These are phyloP conservation scores for Caenorhabditis imperialis DNA, from an alignment of 2,888 invertebrate genomes.

Conservation along the genomic window DNA sequence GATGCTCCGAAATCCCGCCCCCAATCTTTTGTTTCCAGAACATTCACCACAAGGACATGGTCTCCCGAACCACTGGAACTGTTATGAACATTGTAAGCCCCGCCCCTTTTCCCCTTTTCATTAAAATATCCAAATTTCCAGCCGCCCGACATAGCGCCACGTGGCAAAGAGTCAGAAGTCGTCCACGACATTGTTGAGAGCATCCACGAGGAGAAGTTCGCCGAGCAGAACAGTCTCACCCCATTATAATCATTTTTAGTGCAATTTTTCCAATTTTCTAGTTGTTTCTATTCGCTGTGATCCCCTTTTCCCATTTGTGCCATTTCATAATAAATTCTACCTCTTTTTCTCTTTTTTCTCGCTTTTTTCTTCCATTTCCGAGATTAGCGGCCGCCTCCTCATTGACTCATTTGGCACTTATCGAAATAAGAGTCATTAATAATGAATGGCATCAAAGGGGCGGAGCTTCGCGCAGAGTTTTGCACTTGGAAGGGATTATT, in stretches of 20 bases:
- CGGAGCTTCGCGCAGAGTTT: no score
- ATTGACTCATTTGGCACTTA: constrained; percentile 29
- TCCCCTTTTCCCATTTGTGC: background rate
- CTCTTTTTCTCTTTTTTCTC: constrained; percentile 9
- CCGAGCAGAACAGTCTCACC: background rate
- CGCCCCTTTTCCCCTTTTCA: constrained; percentile 5
- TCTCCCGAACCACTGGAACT: background rate
- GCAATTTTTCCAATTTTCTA: background rate
- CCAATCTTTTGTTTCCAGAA: constrained; percentile 19
- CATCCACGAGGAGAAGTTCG: constrained; percentile 12
- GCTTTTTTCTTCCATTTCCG: constrained; percentile 21
- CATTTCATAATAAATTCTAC: constrained; percentile 13
- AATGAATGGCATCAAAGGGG: no score
- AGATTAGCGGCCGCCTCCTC: constrained; percentile 32
- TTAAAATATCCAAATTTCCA: background rate
- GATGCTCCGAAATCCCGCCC: no score
- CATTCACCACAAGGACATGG: constrained; percentile 14
- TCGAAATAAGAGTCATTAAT: constrained; percentile 50
- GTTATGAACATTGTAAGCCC: background rate
- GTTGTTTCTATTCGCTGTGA: background rate
- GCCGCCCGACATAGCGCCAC: constrained; percentile 14
- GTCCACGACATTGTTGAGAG: constrained; percentile 34
- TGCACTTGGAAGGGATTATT: no score
- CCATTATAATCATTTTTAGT: no score
- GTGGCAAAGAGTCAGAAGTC: constrained; percentile 18